Percentiles rank a stretch among this genome's conserved stretches.
Conservation (phyloP, 2,113 vertebrate genomes). For the Bufo bufo region DNA sequence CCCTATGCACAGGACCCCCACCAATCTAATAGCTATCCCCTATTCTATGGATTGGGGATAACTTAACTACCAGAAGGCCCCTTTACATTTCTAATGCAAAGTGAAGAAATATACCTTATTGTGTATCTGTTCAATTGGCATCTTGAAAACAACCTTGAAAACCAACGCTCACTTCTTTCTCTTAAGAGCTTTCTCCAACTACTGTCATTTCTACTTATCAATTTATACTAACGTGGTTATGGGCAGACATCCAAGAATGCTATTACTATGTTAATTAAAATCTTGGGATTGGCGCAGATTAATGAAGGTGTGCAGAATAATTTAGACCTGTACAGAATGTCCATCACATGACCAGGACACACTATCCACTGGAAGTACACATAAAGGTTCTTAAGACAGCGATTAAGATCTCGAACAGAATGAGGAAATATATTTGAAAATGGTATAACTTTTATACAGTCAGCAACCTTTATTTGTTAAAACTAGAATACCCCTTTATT, state of each 20-base stretch:
- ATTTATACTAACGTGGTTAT: background rate
- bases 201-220: background rate
- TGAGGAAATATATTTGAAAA: too few species aligned
- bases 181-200: background rate
- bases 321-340: background rate
- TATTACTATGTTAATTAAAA: background rate
- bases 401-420: too few species aligned
- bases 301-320: background rate
- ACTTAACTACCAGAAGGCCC: background rate
- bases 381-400: too few species aligned
- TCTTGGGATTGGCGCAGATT: background rate
- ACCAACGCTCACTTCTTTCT: background rate
- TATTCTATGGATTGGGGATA: too few species aligned
- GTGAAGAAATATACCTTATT: background rate
- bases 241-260: background rate
- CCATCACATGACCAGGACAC: background rate
- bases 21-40: too few species aligned
- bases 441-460: too few species aligned
- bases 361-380: too few species aligned
- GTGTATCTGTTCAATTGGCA: background rate
- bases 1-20: too few species aligned
- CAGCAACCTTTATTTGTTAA: too few species aligned
- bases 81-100: background rate
- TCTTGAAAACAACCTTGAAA: background rate
- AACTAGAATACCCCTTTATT: too few species aligned